phyloP scores from a whole-genome alignment of 2,888 invertebrate genomes.

The Orthosia cruda region DNA sequence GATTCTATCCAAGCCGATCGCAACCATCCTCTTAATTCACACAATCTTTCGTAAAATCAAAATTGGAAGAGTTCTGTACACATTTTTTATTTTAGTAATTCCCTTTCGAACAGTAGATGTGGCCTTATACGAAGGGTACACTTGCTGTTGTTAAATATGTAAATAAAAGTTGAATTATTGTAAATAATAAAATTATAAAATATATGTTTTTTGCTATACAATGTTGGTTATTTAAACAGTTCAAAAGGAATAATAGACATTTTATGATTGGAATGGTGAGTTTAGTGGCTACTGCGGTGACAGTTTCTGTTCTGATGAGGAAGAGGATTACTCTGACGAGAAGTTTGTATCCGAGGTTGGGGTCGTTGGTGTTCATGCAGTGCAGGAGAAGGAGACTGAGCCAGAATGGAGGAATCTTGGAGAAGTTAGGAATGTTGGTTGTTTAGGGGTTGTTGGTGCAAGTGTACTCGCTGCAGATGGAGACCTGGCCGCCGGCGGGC shows the following conservation, averaged over 20 bases:
- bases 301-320: conserved; percentile 46
- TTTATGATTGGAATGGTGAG: conserved; percentile 28
- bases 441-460: conserved; percentile 75
- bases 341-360: conserved; percentile 47
- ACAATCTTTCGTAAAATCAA: conserved; percentile 64
- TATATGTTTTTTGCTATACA: conserved; percentile 91
- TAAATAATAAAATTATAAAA: conserved; percentile 91
- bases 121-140: conserved; percentile 85
- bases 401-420: conserved; percentile 41
- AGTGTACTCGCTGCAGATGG: conserved; percentile 86
- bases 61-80: conserved; percentile 73
- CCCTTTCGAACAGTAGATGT: conserved; percentile 86
- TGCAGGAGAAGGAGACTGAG: conserved; percentile 46
- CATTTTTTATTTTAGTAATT: conserved; percentile 82
- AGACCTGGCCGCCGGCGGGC: conserved; percentile 85
- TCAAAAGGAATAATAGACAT: conserved; percentile 38
- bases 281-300: conserved; percentile 29
- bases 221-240: conserved; percentile 73
- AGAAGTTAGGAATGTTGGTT: conserved; percentile 37
- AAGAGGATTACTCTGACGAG: conserved; percentile 22
- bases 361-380: conserved; percentile 54
- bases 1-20: conserved; percentile 55
- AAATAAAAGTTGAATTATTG: conserved; percentile 92
- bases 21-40: conserved; percentile 74
- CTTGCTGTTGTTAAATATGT: conserved; percentile 91